phyloP scores from a whole-genome alignment of 2,888 invertebrate species.

The Acanthacorydalis orientalis region DNA sequence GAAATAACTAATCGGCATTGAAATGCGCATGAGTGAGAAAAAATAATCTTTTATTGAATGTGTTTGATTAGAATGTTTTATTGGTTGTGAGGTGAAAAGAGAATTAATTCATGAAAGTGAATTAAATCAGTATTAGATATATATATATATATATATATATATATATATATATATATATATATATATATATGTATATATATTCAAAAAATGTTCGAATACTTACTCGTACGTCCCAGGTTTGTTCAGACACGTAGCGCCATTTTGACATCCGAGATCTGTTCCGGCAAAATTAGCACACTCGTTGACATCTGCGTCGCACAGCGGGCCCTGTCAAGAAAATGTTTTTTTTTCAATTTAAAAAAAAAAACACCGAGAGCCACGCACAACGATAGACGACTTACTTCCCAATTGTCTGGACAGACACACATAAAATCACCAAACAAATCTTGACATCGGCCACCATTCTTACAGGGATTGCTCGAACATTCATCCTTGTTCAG shows the following conservation, averaged over 20 bases:
- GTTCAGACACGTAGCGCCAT: slow-evolving; percentile 73
- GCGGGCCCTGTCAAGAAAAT: slow-evolving; percentile 34
- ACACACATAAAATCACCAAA: slow-evolving; percentile 55
- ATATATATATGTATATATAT: not conserved
- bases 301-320: slow-evolving; percentile 67
- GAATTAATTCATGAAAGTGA: too few species aligned
- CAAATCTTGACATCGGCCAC: slow-evolving; percentile 61
- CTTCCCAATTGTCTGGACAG: slow-evolving; percentile 67
- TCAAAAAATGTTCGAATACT: slow-evolving; percentile 12
- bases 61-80: too few species aligned
- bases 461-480: slow-evolving; percentile 64
- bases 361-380: not conserved
- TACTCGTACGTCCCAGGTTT: slow-evolving; percentile 62
- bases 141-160: too few species aligned
- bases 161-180: too few species aligned
- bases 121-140: too few species aligned
- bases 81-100: too few species aligned
- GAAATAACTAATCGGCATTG: too few species aligned
- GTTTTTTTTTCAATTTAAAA: not conserved
- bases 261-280: slow-evolving; percentile 83
- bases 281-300: slow-evolving; percentile 68
- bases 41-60: too few species aligned
- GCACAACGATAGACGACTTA: slow-evolving; percentile 18
- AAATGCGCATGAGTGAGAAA: too few species aligned
- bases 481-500: slow-evolving; percentile 44